Evolutionary conservation across 2,888 invertebrate species (phyloP), one percentile per base, ranked within the genome.

Genomic region (Branchipolynoe longqiensis): DNA sequence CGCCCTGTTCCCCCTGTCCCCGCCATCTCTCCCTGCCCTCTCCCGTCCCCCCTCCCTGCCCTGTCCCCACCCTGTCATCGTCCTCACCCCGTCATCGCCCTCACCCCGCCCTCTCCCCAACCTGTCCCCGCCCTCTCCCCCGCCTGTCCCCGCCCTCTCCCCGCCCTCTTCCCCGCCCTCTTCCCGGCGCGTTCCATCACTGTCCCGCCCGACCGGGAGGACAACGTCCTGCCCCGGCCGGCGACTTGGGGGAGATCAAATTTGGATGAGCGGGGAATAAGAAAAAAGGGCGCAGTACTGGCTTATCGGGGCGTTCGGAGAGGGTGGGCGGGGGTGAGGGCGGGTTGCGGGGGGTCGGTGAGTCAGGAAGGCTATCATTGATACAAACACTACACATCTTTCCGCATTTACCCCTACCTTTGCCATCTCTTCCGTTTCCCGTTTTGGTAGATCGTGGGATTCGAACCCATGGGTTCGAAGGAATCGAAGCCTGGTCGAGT

Each of bases 211-310:
- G 40, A 41, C 28, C 62, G 40, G 22, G 73, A 73, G 73, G 73
- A 73, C 38, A 73, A 40, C 38, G 41, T 73, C 73, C 73, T 25
- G 62, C n/a, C 62, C n/a, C 54, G 54, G 41, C 36, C 73, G 12
- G 62, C 73, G 33, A 73, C 73, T 73, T 73, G 38, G 73, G n/a
- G 38, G 14, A 78, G 78, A 78, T 78, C 78, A 48, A 48, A 48
- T 40, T 48, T 40, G 78, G 78, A 78, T 78, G 78, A 48, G 54
- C 18, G n/a, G 78, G 48, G 78, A 78, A 78, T 78, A 78, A 78
- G 78, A 48, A 78, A 78, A n/a, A n/a, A 78, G 41, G 78, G 78
- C 41, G n/a, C 48, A 25, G 48, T 78, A 78, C 48, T 22, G 78
- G 78, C 78, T 40, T 78, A 78, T 78, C 78, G 78, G 78, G 54